Evolutionary conservation across 1,140 invertebrate species (phyloP).

Genomic region (Trichoplusia ni): DNA sequence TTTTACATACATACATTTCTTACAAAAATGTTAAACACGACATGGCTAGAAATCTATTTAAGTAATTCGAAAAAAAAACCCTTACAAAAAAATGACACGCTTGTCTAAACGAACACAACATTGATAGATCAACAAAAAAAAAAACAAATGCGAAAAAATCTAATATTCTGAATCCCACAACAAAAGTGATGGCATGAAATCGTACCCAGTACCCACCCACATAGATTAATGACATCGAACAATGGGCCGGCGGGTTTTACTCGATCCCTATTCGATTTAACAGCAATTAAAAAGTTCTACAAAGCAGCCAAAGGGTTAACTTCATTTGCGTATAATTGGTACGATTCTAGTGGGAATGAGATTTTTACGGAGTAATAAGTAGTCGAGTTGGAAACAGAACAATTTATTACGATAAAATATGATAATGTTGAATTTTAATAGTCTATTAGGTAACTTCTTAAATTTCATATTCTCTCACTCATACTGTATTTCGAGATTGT

Average conservation of each 20-base stretch:
- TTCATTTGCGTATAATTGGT: constrained; percentile 72
- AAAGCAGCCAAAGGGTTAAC: constrained; percentile 69
- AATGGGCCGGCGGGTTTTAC: constrained; percentile 58
- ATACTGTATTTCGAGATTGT: no score
- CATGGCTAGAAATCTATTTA: no score
- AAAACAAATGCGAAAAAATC: constrained; percentile 31
- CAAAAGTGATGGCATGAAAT: constrained; percentile 50
- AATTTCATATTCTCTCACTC: no score
- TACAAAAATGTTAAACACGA: no score
- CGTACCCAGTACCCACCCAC: constrained; percentile 68
- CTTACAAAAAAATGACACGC: no score
- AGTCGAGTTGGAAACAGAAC: no score
- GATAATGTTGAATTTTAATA: no score
- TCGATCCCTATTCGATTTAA: constrained; percentile 69
- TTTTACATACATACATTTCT: no score
- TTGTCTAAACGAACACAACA: neutral
- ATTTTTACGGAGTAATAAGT: no score
- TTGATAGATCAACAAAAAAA: constrained; percentile 21
- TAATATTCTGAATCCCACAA: neutral
- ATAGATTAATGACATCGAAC: constrained; percentile 71
- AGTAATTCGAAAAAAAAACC: no score
- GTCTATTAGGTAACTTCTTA: no score
- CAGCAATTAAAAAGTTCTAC: constrained; percentile 78
- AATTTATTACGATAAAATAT: no score
- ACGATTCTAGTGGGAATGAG: constrained; percentile 43